These are phyloP conservation scores for Stigmatopora argus DNA, from an alignment of 2,113 vertebrate species.

Conservation along the genomic window DNA sequence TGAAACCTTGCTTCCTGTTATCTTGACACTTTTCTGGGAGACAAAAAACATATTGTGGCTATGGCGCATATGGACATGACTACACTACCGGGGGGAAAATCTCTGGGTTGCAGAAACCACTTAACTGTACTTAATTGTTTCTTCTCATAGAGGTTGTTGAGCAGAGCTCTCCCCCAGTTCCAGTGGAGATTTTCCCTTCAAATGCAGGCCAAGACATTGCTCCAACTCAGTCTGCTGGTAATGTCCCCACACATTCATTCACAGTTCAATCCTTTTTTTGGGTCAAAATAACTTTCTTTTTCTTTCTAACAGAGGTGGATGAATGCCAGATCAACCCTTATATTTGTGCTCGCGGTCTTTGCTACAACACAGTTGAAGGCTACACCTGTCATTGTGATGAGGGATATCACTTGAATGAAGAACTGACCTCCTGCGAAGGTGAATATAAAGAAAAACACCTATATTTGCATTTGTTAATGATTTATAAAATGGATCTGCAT, in stretches of 20 bases:
- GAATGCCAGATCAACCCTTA: constrained; percentile 86
- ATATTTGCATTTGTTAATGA: too few species aligned
- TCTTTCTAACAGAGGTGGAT: constrained; percentile 78
- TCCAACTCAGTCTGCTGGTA: constrained; percentile 88
- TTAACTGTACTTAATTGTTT: background rate
- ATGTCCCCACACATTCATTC: background rate
- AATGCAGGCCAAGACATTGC: constrained; percentile 90
- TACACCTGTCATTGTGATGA: constrained; percentile 86
- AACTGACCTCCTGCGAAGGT: constrained; percentile 84
- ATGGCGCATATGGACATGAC: too few species aligned
- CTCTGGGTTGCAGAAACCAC: too few species aligned
- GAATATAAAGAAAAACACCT: constrained; percentile 42
- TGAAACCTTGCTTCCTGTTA: too few species aligned
- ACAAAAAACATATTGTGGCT: too few species aligned
- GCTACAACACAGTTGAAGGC: constrained; percentile 83
- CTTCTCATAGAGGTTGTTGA: constrained; percentile 82
- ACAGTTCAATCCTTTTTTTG: background rate
- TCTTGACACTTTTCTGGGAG: too few species aligned
- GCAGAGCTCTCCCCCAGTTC: constrained; percentile 84
- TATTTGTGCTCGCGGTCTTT: constrained; percentile 88
- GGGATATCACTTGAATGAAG: constrained; percentile 76
- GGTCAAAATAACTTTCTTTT: background rate
- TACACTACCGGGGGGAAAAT: too few species aligned
- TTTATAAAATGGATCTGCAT: too few species aligned
- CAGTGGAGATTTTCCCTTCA: constrained; percentile 84